Conservation (phyloP, 2,888 invertebrate species). For the Lottia gigantea region DNA sequence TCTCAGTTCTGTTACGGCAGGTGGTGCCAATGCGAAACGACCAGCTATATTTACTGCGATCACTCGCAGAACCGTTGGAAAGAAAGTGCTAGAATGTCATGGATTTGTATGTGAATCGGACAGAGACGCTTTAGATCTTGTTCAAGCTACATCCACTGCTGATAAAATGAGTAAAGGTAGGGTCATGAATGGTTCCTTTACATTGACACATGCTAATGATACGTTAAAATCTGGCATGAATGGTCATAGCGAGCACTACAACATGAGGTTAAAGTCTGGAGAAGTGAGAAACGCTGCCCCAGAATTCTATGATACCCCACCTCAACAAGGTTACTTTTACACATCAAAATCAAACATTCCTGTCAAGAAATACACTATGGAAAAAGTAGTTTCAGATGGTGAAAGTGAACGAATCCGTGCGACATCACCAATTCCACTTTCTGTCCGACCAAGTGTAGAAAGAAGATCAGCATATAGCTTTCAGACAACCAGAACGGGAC, state of each 20-base stretch:
- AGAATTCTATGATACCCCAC: slow-evolving; percentile 58
- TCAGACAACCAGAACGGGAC: slow-evolving; percentile 12
- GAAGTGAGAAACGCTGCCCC: slow-evolving; percentile 42
- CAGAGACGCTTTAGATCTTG: slow-evolving; percentile 96
- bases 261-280: slow-evolving; percentile 43
- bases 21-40: slow-evolving; percentile 43
- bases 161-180: slow-evolving; percentile 35
- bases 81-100: slow-evolving; percentile 66
- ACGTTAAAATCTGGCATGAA: slow-evolving; percentile 26
- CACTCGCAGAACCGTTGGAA: slow-evolving; percentile 60
- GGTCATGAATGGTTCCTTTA: slow-evolving; percentile 20
- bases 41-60: slow-evolving; percentile 67
- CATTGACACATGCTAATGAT: background rate
- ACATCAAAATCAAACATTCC: slow-evolving; percentile 44
- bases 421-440: slow-evolving; percentile 19
- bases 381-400: slow-evolving; percentile 32
- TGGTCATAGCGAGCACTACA: slow-evolving; percentile 2
- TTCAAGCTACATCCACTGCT: slow-evolving; percentile 76
- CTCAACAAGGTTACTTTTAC: slow-evolving; percentile 61
- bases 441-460: background rate
- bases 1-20: slow-evolving; percentile 56
- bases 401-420: slow-evolving; percentile 20
- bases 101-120: slow-evolving; percentile 74
- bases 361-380: slow-evolving; percentile 57
- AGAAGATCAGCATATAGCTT: slow-evolving; percentile 14